Evolutionary conservation across 2,888 invertebrate species (phyloP).

Genomic region (Oxytorus armatus): DNA sequence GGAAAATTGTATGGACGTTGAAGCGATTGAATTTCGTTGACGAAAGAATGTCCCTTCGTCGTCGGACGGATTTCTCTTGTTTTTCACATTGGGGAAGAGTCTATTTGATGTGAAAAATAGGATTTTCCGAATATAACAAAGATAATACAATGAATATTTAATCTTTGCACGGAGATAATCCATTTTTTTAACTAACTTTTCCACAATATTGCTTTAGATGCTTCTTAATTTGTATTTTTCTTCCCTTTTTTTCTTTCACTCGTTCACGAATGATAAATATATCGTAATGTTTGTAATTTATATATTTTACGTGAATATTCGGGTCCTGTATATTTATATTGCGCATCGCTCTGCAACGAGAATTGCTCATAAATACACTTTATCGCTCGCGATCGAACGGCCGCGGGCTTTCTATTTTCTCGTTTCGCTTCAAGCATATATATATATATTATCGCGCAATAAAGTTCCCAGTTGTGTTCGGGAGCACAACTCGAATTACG

Average conservation of each 20-base stretch:
- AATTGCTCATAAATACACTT: slow-evolving; percentile 32
- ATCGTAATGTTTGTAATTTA: slow-evolving; percentile 9
- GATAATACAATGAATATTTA: no score
- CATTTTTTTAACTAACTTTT: no score
- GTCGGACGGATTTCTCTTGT: slow-evolving; percentile 20
- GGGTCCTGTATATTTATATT: slow-evolving; percentile 7
- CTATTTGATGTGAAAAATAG: not conserved
- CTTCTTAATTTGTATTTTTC: no score
- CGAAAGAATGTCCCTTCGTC: slow-evolving; percentile 2
- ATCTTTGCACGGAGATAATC: no score
- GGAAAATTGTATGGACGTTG: slow-evolving; percentile 35
- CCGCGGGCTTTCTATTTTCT: slow-evolving; percentile 64
- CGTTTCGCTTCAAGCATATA: no score
- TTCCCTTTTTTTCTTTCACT: not conserved
- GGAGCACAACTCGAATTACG: slow-evolving; percentile 56
- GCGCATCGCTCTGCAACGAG: slow-evolving; percentile 41
- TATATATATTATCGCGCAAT: slow-evolving; percentile 37
- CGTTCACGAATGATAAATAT: not conserved
- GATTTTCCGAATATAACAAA: no score
- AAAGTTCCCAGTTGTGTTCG: slow-evolving; percentile 55
- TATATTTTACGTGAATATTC: not conserved
- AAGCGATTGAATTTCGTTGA: slow-evolving; percentile 41
- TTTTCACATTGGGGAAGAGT: slow-evolving; percentile 1
- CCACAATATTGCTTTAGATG: no score
- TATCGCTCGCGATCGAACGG: slow-evolving; percentile 66